Evolutionary conservation across 2,113 vertebrate species (phyloP), one percentile per base, ranked within the genome.

Genomic region (Megalops atlanticus): DNA sequence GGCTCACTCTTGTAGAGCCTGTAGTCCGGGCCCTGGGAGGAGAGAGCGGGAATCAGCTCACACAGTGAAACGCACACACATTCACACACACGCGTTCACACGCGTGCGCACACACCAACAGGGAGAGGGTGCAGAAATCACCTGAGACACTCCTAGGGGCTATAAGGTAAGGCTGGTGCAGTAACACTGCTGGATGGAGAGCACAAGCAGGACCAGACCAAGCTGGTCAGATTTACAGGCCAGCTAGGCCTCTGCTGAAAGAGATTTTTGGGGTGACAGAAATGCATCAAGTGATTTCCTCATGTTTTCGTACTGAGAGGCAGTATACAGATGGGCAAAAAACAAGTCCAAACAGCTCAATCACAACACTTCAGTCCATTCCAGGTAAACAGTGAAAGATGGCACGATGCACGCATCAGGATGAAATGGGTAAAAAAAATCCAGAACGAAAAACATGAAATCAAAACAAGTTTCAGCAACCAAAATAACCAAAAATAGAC

Each of bases 1-100:
- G 98, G 98, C 45, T 99, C 98, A 73, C 98, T 99, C 91, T 99
- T 99, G 92, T 99, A 99, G 81, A 98, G 95, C 85, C 98, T 95
- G 92, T 99, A 99, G 92, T 99, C 98, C 70, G 96, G 97, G 83
- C 96, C 96, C 98, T 99, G 92, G 27, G 80, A 74, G 85, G 85
- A 2, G 1, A 85, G n/a, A 64, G 70, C 45, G 79, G n/a, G 35
- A 27, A 49, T 33, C 7, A n/a, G 35, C 75, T 36, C 45, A 52
- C 31, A 21, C 75, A 33, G 6, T 7, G 4, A 33, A 1, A n/a
- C 15, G 12, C 27, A 15, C 41, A 35, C 6, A 27, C 12, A 31
- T 5, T 27, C 24, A 36, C 6, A 68, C 31, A 54, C 47, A 58
- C 47, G 18, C 31, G 24, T 33, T 36, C 40, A 40, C 71, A 39